Percentiles rank a stretch among this genome's conserved stretches.
Evolutionary conservation across 2,888 invertebrate genomes (phyloP).

Genomic region (Cryptus viduatorius): DNA sequence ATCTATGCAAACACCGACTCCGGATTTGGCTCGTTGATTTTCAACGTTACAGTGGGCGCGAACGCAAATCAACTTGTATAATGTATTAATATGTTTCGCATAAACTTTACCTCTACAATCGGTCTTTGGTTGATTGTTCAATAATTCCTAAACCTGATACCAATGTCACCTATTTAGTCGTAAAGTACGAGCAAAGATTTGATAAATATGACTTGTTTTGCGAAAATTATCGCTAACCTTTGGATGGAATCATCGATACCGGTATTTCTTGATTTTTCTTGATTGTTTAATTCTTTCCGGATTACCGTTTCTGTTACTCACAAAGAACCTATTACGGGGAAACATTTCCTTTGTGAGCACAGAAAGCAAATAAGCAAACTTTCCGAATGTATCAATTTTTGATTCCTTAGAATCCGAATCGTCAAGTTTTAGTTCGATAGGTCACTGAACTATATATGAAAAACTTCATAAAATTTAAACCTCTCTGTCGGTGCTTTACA

Average conservation of each 20-base stretch:
- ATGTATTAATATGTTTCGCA: neutral
- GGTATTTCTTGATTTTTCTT: neutral
- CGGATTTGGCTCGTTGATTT: conserved; percentile 47
- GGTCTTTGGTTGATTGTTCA: neutral
- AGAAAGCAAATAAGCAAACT: too few relatives aligned
- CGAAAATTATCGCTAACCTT: neutral
- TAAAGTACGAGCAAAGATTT: neutral
- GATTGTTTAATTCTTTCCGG: too few relatives aligned
- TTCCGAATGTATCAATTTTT: too few relatives aligned
- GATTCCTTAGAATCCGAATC: too few relatives aligned
- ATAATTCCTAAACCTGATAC: neutral
- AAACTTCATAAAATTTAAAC: too few relatives aligned
- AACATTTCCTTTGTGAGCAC: too few relatives aligned
- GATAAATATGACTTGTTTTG: neutral
- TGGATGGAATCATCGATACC: neutral
- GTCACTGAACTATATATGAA: too few relatives aligned
- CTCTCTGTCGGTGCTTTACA: too few relatives aligned
- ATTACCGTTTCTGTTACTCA: too few relatives aligned
- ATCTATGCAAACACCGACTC: conserved; percentile 40
- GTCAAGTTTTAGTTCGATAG: too few relatives aligned
- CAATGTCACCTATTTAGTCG: neutral
- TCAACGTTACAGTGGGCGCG: conserved; percentile 5
- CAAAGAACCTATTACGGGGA: too few relatives aligned
- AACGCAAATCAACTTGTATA: neutral
- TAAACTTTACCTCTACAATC: neutral